Evolutionary conservation across 2,797 vertebrate species (phyloP).

Genomic region (Pseudomugil gertrudae): DNA sequence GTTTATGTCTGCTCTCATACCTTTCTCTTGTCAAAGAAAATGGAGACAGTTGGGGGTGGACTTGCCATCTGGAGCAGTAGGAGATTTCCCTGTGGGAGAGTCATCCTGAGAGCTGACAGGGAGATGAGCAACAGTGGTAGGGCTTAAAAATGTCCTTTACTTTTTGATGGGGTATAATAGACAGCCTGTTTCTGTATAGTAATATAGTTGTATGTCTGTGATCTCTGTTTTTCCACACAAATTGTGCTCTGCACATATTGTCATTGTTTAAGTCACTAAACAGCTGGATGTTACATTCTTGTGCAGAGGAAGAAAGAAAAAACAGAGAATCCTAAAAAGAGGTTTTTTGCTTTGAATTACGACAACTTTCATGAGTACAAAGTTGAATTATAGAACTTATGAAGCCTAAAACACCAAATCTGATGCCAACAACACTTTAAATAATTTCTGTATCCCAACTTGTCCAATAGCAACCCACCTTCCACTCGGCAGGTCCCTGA

Average conservation of each 20-base stretch:
- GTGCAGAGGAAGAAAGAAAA: not conserved
- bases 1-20: slow-evolving; percentile 10
- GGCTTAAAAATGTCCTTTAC: slow-evolving; percentile 14
- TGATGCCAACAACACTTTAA: slow-evolving; percentile 12
- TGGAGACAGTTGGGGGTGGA: slow-evolving; percentile 37
- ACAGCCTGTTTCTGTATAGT: slow-evolving; percentile 9
- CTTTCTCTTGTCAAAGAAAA: slow-evolving; percentile 37
- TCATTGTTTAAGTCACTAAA: not conserved
- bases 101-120: slow-evolving; percentile 32
- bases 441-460: slow-evolving; percentile 4
- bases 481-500: slow-evolving; percentile 7
- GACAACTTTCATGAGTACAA: slow-evolving; percentile 3
- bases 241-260: not conserved
- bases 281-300: not conserved
- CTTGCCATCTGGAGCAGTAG: slow-evolving; percentile 47
- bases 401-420: slow-evolving; percentile 11
- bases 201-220: slow-evolving; percentile 6
- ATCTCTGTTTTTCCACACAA: slow-evolving; percentile 7
- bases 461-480: slow-evolving; percentile 7
- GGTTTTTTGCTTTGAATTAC: slow-evolving; percentile 1
- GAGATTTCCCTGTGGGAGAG: slow-evolving; percentile 41
- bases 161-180: slow-evolving; percentile 14
- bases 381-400: slow-evolving; percentile 1
- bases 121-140: slow-evolving; percentile 27
- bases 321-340: too few relatives aligned